These are phyloP conservation scores for Sylvia borin DNA, from an alignment of 2,797 vertebrate genomes.

Conservation along the genomic window DNA sequence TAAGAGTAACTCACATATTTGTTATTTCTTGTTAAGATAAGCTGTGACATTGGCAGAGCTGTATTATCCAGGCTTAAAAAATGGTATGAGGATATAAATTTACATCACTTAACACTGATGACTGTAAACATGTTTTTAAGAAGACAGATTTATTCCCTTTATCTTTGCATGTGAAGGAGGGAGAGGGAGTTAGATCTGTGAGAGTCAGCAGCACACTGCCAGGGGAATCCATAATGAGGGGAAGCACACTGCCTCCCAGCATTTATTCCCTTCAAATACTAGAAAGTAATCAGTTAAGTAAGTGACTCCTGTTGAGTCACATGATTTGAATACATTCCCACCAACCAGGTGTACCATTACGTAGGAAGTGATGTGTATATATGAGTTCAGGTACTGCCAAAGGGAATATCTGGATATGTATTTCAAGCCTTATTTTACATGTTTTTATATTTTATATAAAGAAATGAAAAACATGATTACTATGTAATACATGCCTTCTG, in stretches of 20 bases:
- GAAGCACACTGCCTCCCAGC: neutral
- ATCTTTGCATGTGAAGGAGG: neutral
- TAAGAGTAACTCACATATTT: neutral
- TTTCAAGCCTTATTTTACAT: neutral
- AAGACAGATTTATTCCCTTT: neutral
- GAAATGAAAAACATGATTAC: neutral
- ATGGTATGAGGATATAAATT: neutral
- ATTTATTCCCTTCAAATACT: neutral
- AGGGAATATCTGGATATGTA: accelerated
- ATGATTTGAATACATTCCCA: neutral
- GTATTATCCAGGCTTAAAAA: neutral
- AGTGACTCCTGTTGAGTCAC: neutral
- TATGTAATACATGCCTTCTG: neutral
- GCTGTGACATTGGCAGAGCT: neutral
- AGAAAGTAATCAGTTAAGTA: neutral
- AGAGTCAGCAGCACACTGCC: neutral
- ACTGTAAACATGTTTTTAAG: neutral
- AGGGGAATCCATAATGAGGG: neutral
- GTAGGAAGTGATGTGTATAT: accelerated
- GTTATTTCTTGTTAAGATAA: neutral
- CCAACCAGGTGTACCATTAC: neutral
- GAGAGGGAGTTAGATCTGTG: neutral
- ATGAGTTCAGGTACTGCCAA: neutral
- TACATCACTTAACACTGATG: neutral
- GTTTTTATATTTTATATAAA: neutral